Evolutionary conservation across 1,140 invertebrate species (phyloP).

Genomic region (Branchinecta lynchi): DNA sequence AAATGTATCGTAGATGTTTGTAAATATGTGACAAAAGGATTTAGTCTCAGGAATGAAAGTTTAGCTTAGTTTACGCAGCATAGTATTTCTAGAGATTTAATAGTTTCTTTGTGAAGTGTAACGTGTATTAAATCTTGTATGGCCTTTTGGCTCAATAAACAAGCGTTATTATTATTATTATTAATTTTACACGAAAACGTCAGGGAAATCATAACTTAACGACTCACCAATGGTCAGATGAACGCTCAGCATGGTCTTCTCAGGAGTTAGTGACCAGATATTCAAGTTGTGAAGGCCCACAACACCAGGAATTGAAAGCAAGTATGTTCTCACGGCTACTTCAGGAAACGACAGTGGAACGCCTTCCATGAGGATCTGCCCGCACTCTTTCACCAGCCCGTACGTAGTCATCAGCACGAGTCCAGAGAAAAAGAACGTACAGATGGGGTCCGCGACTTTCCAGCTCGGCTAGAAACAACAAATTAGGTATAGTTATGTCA

Average conservation of each 20-base stretch:
- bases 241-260: slow-evolving; percentile 48
- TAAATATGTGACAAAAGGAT: no score
- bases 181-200: no score
- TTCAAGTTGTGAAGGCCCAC: slow-evolving; percentile 58
- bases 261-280: slow-evolving; percentile 60
- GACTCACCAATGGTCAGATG: slow-evolving; percentile 55
- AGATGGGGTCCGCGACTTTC: slow-evolving; percentile 70
- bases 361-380: slow-evolving; percentile 61
- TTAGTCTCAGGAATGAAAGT: no score
- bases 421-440: slow-evolving; percentile 71
- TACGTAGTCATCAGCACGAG: slow-evolving; percentile 66
- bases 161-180: no score
- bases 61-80: no score
- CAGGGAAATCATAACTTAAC: no score
- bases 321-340: slow-evolving; percentile 33
- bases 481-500: no score
- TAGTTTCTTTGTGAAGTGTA: no score
- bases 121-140: no score
- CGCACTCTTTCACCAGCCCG: slow-evolving; percentile 53
- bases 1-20: no score
- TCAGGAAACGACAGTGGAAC: slow-evolving; percentile 45
- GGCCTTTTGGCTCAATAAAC: no score
- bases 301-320: slow-evolving; percentile 47
- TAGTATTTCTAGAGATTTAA: no score
- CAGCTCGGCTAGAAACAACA: slow-evolving; percentile 45